A percentile compares a stretch with the other conserved stretches of the same genome.
These are phyloP conservation scores for Drosophila parthenogenetica DNA, from an alignment of 2,888 invertebrate genomes.

Conservation along the genomic window DNA sequence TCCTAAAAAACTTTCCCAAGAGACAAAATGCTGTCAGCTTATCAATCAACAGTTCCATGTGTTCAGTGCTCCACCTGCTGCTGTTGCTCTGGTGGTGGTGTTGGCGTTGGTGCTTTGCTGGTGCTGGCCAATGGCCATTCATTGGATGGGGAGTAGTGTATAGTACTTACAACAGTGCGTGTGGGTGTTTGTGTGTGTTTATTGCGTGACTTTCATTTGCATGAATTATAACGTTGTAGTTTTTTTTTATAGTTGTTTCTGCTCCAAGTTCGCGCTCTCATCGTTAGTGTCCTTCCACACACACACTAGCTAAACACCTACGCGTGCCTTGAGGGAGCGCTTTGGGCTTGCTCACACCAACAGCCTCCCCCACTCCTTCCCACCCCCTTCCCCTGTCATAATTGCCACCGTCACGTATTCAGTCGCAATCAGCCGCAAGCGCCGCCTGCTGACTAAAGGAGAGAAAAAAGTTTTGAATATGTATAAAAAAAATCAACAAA, in stretches of 20 bases:
- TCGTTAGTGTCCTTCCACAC: constrained; percentile 67
- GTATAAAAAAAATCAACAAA: constrained; percentile 10
- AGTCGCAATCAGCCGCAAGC: constrained; percentile 53
- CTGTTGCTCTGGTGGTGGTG: not conserved
- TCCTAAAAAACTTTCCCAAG: too few relatives aligned
- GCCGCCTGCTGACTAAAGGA: constrained; percentile 52
- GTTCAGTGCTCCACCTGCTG: not conserved
- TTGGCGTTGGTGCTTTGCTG: not conserved
- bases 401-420: constrained; percentile 65
- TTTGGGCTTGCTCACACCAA: not conserved
- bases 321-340: constrained; percentile 36
- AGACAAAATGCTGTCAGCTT: not conserved
- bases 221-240: constrained; percentile 76
- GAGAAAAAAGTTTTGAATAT: constrained; percentile 47
- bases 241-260: constrained; percentile 15
- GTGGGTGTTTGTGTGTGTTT: constrained; percentile 3
- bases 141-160: constrained; percentile 39
- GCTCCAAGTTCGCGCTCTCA: constrained; percentile 30
- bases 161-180: too few relatives aligned
- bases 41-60: constrained; percentile 43
- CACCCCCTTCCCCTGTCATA: constrained; percentile 44
- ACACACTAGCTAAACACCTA: constrained; percentile 38
- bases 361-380: not conserved
- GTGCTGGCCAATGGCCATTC: constrained; percentile 31
- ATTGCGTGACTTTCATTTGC: constrained; percentile 83